Evolutionary conservation across 2,888 invertebrate species (phyloP).

Genomic region (Phengaris alcon): DNA sequence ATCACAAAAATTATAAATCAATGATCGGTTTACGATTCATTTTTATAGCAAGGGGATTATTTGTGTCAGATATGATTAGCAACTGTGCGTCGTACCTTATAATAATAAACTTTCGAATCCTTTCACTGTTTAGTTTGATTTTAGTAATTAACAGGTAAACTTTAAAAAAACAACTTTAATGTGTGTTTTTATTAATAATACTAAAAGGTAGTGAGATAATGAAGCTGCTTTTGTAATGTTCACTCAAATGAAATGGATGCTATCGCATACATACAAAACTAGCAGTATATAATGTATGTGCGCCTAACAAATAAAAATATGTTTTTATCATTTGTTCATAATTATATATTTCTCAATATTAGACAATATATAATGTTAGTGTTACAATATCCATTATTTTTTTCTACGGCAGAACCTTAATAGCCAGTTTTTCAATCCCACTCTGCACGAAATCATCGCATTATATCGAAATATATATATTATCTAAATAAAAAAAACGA

Average conservation of each 20-base stretch:
- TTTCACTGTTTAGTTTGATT: conserved; percentile 18
- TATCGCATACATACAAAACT: too few relatives aligned
- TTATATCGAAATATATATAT: background rate
- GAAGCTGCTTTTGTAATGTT: too few relatives aligned
- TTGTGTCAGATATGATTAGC: background rate
- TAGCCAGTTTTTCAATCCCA: background rate
- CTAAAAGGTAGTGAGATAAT: background rate
- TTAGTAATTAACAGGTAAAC: conserved; percentile 2
- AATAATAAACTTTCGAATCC: conserved; percentile 25
- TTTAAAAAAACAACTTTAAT: background rate
- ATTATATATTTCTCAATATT: too few relatives aligned
- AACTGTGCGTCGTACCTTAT: conserved; percentile 4
- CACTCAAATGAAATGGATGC: too few relatives aligned
- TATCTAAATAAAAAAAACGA: background rate
- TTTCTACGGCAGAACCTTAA: conserved; percentile 19
- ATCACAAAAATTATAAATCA: too few relatives aligned
- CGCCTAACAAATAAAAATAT: too few relatives aligned
- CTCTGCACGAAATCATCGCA: background rate
- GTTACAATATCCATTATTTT: conserved; percentile 3
- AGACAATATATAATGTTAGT: background rate
- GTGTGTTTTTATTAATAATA: background rate
- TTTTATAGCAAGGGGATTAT: background rate
- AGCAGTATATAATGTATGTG: too few relatives aligned
- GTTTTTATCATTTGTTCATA: too few relatives aligned
- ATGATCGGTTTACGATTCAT: background rate